Conservation (phyloP, 2,113 vertebrate species). For the Regulus satrapa region DNA sequence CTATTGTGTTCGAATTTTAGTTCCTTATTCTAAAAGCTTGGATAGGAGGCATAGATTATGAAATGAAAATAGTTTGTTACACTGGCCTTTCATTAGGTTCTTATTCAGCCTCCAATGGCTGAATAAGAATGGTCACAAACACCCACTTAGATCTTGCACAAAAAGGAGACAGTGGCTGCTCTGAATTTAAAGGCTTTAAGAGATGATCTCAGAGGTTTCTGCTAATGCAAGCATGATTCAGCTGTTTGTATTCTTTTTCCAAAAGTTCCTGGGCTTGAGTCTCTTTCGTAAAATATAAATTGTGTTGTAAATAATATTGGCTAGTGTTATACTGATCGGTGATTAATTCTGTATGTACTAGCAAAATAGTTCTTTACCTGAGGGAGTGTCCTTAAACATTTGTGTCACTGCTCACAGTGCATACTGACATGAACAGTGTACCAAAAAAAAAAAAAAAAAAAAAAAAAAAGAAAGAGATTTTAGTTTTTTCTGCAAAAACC, state of each 20-base stretch:
- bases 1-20: background rate
- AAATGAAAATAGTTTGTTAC: background rate
- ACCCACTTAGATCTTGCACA: background rate
- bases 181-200: background rate
- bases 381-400: background rate
- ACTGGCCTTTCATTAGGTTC: background rate
- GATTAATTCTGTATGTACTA: conserved; percentile 6
- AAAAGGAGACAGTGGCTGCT: background rate
- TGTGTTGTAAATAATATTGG: background rate
- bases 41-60: background rate
- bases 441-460: background rate
- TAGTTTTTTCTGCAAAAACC: background rate
- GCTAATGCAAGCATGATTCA: background rate
- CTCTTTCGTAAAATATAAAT: background rate
- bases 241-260: background rate
- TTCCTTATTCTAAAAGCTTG: background rate
- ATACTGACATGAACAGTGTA: background rate
- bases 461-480: background rate
- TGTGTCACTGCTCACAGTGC: background rate
- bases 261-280: background rate
- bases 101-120: too few species aligned
- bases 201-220: background rate
- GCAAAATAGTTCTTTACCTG: conserved; percentile 2
- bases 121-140: background rate
- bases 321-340: background rate